Base-by-base conservation (phyloP, 2,113 vertebrate species). In the Malurus cyaneus region DNA sequence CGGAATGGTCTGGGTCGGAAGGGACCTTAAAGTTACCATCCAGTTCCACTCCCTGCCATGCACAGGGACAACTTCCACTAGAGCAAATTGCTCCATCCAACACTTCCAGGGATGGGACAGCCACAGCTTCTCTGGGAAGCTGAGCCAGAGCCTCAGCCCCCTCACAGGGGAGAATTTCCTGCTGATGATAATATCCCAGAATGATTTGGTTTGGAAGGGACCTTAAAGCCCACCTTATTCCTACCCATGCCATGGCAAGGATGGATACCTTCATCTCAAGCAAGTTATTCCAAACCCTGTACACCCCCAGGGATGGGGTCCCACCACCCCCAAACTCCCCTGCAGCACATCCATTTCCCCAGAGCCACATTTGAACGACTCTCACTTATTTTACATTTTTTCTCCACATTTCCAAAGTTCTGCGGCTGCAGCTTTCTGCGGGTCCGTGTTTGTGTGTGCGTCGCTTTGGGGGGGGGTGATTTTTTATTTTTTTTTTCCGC, bases 381-480 rank as follows among this genome's bases (percentile, higher is more conserved):
- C 20, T 9, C 14, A 5, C 12, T 16, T 5, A 5, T 32, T 60
- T 39, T 6, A 39, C 11, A 21, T 10, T 32, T 18, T 3, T 5
- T 8, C 36, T 12, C 19, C 18, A 3, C 17, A 11, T 17, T 53
- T 17, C 47, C 28, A 1, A 10, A 59, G 21, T 52, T 50, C 32
- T 0, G 1, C 1, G 1, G 36, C 59, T 23, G 49, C 44, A 8
- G 57, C 2, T 70, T n/a, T 23, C 7, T 8, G 11, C 1, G 3
- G 3, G 9, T 19, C 34, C 2, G 2, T 2, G 19, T 7, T 28
- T 12, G 4, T 10, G 42, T 16, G 16, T 52, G 25, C 4, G 8
- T 6, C 0, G 0, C 12, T 47, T 26, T 5, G n/a, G n/a, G n/a
- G 9, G 65, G 28, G 36, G 17, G 6, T 18, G 18, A 3, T 7